Percentiles rank a stretch among this genome's conserved stretches.
phyloP scores from a whole-genome alignment of 2,797 vertebrate genomes.

The Cossypha polioptera region DNA sequence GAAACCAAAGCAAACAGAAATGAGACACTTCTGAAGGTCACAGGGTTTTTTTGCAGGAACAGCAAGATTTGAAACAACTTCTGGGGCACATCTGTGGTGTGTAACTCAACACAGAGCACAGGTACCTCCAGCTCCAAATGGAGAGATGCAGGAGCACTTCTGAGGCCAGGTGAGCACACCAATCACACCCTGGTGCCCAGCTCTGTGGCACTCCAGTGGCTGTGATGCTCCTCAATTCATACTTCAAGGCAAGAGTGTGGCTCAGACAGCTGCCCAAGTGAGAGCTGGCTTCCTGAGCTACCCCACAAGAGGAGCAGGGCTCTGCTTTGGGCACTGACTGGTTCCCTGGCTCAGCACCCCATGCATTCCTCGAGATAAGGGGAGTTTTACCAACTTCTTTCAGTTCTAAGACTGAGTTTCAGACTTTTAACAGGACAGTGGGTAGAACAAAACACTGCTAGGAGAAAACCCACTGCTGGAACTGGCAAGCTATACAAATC shows the following conservation, averaged over 20 bases:
- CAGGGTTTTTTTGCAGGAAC: not conserved
- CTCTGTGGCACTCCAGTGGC: not conserved
- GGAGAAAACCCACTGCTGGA: not conserved
- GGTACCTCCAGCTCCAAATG: not conserved
- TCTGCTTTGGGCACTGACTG: not conserved
- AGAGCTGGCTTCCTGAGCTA: not conserved
- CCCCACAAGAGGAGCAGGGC: accelerated
- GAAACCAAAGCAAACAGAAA: not conserved
- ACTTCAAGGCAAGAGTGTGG: not conserved
- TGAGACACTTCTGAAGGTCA: not conserved
- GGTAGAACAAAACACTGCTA: not conserved
- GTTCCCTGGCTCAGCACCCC: not conserved
- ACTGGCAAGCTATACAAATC: not conserved
- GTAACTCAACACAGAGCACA: not conserved
- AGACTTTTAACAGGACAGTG: not conserved
- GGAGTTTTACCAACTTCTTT: not conserved
- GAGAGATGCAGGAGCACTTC: not conserved
- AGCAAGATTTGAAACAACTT: not conserved
- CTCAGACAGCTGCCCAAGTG: not conserved
- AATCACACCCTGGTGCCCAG: not conserved
- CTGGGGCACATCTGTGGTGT: not conserved
- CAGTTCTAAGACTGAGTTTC: not conserved
- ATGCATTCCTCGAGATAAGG: not conserved
- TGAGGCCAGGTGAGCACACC: not conserved
- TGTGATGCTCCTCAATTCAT: not conserved